phyloP scores from a whole-genome alignment of 2,797 vertebrate genomes.

The Numenius phaeopus region DNA sequence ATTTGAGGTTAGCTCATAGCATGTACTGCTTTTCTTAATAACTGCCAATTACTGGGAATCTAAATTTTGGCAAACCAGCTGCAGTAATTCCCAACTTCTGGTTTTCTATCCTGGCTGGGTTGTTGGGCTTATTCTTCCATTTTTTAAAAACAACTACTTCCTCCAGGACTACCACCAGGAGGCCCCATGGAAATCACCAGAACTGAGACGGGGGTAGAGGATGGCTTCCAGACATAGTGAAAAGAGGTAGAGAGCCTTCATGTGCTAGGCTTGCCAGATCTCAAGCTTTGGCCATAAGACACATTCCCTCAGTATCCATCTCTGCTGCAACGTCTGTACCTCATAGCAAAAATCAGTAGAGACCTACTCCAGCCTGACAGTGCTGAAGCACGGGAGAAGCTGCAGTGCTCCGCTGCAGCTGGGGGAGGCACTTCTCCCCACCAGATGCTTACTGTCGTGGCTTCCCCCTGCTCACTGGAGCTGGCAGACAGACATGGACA shows the following conservation, averaged over 20 bases:
- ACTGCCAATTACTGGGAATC: neutral
- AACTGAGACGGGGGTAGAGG: neutral
- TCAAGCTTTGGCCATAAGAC: neutral
- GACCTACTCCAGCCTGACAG: neutral
- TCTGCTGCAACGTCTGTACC: neutral
- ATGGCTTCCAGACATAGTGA: neutral
- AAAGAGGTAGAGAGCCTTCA: neutral
- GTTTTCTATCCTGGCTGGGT: neutral
- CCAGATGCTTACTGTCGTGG: neutral
- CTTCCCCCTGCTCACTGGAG: neutral
- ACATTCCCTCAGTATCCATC: neutral
- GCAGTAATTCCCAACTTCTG: neutral
- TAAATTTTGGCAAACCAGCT: neutral
- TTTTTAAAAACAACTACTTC: neutral
- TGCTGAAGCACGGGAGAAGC: neutral
- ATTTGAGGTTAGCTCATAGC: neutral
- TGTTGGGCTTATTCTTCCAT: rapidly evolving
- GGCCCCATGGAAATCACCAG: neutral
- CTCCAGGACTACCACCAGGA: neutral
- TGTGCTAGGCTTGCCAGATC: neutral
- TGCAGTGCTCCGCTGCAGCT: neutral
- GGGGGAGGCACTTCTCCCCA: neutral
- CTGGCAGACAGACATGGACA: neutral
- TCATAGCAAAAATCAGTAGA: neutral
- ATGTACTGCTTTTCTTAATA: neutral